Base-by-base conservation (phyloP, 2,113 vertebrate genomes). In the Chlorocebus sabaeus region DNA sequence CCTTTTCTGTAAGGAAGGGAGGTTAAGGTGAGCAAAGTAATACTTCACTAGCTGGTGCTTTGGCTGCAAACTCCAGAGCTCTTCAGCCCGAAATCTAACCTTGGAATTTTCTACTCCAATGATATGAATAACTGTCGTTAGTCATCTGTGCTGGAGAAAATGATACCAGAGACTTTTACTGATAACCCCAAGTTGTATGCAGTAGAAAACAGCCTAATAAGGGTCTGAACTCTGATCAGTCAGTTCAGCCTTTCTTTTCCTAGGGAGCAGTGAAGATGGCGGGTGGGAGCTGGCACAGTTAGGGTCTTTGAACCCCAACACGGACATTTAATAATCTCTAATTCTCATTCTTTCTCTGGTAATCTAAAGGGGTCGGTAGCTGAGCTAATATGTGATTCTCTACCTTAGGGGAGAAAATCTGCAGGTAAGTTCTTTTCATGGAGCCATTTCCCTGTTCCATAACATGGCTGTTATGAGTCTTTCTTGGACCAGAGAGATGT, bases 351-450 rank as follows among this genome's bases (percentile, higher is more conserved):
- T 92, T 97, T 97, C 64, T 90, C 84, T 95, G 43, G 84, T 94
- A 95, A 93, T 59, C 45, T 50, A 50, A 95, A 93, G 52, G 14
- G 52, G 73, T 92, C 92, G 94, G 73, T 98, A 95, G 93, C 73
- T 98, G 98, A 97, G 81, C 64, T 95, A 92, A 68, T 95, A 92
- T 97, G 68, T 96, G 30, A 96, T 64, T 96, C 83, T 96, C 76
- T 97, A 50, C 52, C 35, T 59, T 93, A 89, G 55, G 90, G 93
- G 87, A 91, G 86, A 96, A 94, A 96, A 86, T 92, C 16, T 80
- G 8, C 95, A 96, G 96, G 97, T 98, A 97, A 97, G 96, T 97
- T 89, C 72, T 91, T 92, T 95, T 90, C 61, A 30, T 57, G 79
- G 73, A 32, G n/a, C 30, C 50, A 25, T 93, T 93, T 90, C 55